A percentile compares a stretch with the other conserved stretches of the same genome.
Conservation (phyloP, 2,113 vertebrate genomes). For the Ginglymostoma cirratum region DNA sequence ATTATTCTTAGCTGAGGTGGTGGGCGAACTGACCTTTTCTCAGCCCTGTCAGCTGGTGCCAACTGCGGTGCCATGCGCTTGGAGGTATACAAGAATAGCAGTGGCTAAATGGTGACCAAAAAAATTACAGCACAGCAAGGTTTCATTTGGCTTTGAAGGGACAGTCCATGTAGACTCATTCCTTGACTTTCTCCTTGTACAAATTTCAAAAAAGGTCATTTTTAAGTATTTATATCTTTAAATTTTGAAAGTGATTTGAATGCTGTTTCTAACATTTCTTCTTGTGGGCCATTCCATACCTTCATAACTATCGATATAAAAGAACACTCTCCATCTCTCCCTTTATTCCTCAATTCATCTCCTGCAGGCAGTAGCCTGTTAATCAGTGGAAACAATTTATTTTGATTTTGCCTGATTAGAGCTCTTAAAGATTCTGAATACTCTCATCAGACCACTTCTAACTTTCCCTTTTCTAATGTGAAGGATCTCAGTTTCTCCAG, state of each 20-base stretch:
- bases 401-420: neutral
- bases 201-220: neutral
- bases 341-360: neutral
- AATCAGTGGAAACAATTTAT: neutral
- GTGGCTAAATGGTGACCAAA: neutral
- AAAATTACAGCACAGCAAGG: neutral
- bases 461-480: neutral
- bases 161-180: neutral
- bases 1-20: neutral
- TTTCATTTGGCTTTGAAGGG: neutral
- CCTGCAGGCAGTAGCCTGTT: neutral
- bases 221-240: neutral
- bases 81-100: neutral
- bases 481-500: neutral
- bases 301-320: neutral
- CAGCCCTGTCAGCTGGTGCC: neutral
- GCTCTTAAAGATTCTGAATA: neutral
- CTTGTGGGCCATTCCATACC: neutral
- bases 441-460: neutral
- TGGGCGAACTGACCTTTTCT: neutral
- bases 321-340: neutral
- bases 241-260: neutral
- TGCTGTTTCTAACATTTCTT: neutral
- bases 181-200: neutral
- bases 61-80: neutral